phyloP scores from a whole-genome alignment of 2,888 invertebrate genomes.

The Drosophila picticornis region DNA sequence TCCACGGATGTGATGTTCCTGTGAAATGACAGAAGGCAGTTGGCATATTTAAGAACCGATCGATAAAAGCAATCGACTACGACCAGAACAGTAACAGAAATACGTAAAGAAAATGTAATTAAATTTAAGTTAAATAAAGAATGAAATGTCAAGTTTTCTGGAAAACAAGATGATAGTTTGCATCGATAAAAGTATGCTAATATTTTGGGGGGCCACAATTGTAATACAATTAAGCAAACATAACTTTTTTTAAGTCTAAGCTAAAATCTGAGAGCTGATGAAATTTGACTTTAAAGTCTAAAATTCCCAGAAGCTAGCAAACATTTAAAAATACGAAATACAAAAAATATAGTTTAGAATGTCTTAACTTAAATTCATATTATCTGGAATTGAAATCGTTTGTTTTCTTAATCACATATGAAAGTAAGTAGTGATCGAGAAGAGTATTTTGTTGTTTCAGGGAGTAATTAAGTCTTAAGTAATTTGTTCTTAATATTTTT shows the following conservation, averaged over 20 bases:
- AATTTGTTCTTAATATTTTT: not conserved
- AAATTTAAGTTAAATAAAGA: not conserved
- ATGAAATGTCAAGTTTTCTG: not conserved
- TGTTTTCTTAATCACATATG: not conserved
- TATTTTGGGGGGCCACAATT: not conserved
- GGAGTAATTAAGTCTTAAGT: no score
- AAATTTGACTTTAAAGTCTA: not conserved
- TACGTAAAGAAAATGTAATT: not conserved
- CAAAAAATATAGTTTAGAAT: no score
- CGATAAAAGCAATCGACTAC: not conserved
- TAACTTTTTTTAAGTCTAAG: not conserved
- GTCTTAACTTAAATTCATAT: not conserved
- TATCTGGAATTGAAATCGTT: not conserved
- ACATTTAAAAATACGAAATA: not conserved
- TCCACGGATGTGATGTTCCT: constrained; percentile 91
- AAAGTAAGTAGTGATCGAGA: not conserved
- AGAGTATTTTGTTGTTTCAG: not conserved
- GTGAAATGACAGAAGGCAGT: constrained; percentile 14
- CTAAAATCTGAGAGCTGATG: not conserved
- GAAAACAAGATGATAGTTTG: not conserved
- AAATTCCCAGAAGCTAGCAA: not conserved
- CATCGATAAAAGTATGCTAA: not conserved
- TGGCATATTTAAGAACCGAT: not conserved
- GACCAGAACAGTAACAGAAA: not conserved
- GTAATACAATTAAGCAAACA: not conserved